phyloP scores from a whole-genome alignment of 1,140 invertebrate genomes.

The Dinoponera quadriceps region DNA sequence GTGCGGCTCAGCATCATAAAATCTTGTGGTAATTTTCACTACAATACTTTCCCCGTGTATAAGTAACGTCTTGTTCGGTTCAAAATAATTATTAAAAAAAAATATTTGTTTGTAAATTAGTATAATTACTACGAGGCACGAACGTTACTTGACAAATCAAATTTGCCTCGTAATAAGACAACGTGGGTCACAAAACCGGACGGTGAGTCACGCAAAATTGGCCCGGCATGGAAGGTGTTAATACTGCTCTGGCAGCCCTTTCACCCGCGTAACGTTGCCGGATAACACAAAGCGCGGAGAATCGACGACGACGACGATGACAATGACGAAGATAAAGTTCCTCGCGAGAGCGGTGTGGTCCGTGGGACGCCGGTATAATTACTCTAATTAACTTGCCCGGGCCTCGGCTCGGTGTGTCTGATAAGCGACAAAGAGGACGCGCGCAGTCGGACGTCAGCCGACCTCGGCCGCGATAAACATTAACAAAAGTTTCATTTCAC shows the following conservation, averaged over 20 bases:
- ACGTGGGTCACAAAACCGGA: too few species aligned
- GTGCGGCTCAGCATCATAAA: too few species aligned
- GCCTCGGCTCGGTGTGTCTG: not conserved
- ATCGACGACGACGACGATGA: not conserved
- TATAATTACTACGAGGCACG: too few species aligned
- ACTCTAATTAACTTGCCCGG: constrained; percentile 42
- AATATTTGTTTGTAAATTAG: too few species aligned
- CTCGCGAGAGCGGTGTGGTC: not conserved
- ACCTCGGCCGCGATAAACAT: constrained; percentile 36
- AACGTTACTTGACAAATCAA: too few species aligned
- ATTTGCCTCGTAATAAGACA: too few species aligned
- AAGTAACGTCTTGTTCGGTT: too few species aligned
- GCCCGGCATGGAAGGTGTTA: too few species aligned
- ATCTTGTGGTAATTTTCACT: too few species aligned
- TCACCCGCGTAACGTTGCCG: not conserved
- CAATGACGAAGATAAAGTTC: not conserved
- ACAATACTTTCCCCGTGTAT: too few species aligned
- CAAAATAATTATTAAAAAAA: too few species aligned
- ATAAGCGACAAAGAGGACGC: constrained; percentile 22
- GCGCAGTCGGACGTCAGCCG: constrained; percentile 4
- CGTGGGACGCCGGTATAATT: constrained; percentile 4
- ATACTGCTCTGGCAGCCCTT: not conserved
- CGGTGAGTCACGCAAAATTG: too few species aligned
- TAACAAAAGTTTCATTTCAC: constrained; percentile 45
- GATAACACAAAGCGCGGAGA: not conserved